Conservation (phyloP, 2,113 vertebrate species). For the Hippocampus comes region DNA sequence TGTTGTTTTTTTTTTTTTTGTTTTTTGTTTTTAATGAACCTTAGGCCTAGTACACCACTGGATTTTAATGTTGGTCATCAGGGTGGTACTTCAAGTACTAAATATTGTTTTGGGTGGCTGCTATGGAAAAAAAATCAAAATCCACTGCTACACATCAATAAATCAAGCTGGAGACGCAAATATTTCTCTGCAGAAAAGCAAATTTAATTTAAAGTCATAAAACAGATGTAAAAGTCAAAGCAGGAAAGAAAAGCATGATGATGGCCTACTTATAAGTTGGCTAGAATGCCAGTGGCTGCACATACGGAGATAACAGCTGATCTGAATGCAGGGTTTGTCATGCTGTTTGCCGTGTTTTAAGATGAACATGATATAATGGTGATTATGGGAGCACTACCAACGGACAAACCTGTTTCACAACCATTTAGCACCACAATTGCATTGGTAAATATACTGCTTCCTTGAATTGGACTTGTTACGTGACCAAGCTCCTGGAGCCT, state of each 20-base stretch:
- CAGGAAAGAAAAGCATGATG: not conserved
- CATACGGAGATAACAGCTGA: not conserved
- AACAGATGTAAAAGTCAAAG: not conserved
- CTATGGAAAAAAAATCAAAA: too few species aligned
- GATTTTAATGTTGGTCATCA: too few species aligned
- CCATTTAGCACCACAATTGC: not conserved
- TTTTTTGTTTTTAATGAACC: too few species aligned
- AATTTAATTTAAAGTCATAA: not conserved
- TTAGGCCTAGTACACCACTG: too few species aligned
- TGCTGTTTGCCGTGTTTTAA: not conserved
- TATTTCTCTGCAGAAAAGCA: not conserved
- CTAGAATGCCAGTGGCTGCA: not conserved
- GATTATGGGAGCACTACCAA: too few species aligned
- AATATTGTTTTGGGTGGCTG: too few species aligned
- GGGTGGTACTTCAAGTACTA: too few species aligned
- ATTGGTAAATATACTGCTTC: not conserved
- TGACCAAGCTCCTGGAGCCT: too few species aligned
- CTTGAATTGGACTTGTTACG: not conserved
- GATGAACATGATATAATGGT: not conserved
- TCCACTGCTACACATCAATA: not conserved
- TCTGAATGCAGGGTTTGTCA: not conserved
- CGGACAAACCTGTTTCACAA: not conserved
- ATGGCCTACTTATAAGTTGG: not conserved
- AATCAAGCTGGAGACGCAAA: not conserved
- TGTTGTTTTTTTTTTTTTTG: too few species aligned